Base-by-base conservation (phyloP, 2,113 vertebrate genomes). In the Cyrtonyx montezumae region DNA sequence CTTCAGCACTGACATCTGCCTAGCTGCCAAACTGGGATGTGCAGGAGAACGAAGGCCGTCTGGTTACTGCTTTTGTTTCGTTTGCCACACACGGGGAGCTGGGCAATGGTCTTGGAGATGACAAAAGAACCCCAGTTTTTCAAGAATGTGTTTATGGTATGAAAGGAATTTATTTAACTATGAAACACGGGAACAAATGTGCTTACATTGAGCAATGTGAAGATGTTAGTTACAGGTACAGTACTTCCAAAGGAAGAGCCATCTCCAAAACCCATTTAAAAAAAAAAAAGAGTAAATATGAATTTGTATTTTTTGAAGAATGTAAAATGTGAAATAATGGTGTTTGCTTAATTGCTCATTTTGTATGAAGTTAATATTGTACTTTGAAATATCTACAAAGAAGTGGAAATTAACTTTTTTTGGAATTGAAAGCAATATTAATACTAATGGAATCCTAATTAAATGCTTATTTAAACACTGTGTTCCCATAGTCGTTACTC, bases 281-380 rank as follows among this genome's bases (percentile, higher is more conserved):
- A 40, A 13, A 40, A 40, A 40, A 98, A 97, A 98, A 98, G 97
- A 97, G 97, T 98, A 97, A 98, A 97, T 97, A 98, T 97, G 97
- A 98, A 98, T 98, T 98, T 99, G 98, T 99, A 99, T 99, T 99
- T 96, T 99, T 98, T 98, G 98, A 98, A 99, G 98, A 99, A 99
- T 99, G 98, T 98, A 98, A 97, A 98, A 96, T 97, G 98, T 99
- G 98, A 99, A 99, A 98, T 97, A 98, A 98, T 97, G 94, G 98
- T 98, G 97, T 98, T 98, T 98, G 98, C 98, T 98, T 98, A 98
- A 98, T 98, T 98, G 98, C 98, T 99, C 97, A 98, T 99, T 99
- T 99, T 98, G 97, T 99, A 99, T 98, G 98, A 99, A 99, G 98
- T 99, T 98, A 98, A 98, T 98, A 98, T 98, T 98, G 98, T 98